phyloP scores from a whole-genome alignment of 2,888 invertebrate species.

The Xestia rhomboidea region DNA sequence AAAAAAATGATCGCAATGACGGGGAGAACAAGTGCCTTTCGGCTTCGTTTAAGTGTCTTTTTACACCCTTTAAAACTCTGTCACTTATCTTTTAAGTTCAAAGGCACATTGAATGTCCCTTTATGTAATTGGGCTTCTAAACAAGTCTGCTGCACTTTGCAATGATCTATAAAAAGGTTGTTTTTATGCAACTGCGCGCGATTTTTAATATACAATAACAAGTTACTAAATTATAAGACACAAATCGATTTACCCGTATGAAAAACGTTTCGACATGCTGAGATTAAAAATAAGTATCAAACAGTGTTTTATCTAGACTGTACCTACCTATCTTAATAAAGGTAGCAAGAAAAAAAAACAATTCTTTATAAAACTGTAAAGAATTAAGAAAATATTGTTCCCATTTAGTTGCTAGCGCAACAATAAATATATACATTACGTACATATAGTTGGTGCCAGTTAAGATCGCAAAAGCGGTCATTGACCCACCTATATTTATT shows the following conservation, averaged over 20 bases:
- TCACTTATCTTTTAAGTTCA: not conserved
- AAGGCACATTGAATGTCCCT: not conserved
- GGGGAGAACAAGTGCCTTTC: no score
- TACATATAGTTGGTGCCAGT: no score
- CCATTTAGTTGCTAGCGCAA: slow-evolving; percentile 8
- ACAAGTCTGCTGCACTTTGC: not conserved
- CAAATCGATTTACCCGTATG: not conserved
- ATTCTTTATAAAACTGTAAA: not conserved
- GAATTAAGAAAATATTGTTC: not conserved
- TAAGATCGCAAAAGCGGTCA: no score
- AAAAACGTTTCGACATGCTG: not conserved
- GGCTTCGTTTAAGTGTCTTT: no score
- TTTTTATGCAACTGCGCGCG: slow-evolving; percentile 1
- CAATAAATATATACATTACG: slow-evolving; percentile 6
- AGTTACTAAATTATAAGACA: not conserved
- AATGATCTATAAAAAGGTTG: not conserved
- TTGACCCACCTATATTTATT: no score
- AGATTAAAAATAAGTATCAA: not conserved
- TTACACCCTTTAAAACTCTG: no score
- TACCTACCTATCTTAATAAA: not conserved
- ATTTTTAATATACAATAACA: slow-evolving; percentile 1
- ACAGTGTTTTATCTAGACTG: not conserved
- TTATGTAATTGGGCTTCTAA: not conserved
- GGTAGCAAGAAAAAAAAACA: not conserved
- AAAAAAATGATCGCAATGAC: no score